Conservation (phyloP, 1,140 invertebrate species). For the Ceratina japonica region DNA sequence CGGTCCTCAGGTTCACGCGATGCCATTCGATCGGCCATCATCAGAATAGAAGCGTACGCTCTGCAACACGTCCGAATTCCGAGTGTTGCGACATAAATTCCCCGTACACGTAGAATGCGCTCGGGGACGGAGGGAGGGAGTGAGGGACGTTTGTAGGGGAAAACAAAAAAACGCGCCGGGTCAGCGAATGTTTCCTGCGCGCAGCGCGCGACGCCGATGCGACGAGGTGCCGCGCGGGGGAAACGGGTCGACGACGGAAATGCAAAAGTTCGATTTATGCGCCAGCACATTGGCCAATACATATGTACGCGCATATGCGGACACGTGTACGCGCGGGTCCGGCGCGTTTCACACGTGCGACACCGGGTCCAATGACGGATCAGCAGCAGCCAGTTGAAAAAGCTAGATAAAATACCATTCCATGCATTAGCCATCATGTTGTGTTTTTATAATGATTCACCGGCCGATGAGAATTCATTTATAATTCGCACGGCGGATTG, state of each 20-base stretch:
- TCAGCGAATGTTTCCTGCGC: constrained; percentile 61
- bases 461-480: no score
- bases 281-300: constrained; percentile 48
- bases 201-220: constrained; percentile 51
- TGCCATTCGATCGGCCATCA: constrained; percentile 41
- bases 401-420: no score
- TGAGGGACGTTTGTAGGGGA: no score
- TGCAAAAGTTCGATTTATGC: constrained; percentile 78
- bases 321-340: neutral
- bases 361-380: neutral
- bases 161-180: constrained; percentile 22
- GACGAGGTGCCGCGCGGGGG: constrained; percentile 44
- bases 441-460: no score
- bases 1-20: constrained; percentile 16
- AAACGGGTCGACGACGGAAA: constrained; percentile 71
- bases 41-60: constrained; percentile 32
- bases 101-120: constrained; percentile 15
- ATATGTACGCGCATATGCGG: constrained; percentile 5
- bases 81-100: constrained; percentile 53
- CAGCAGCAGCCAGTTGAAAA: neutral
- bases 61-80: constrained; percentile 41
- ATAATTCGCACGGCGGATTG: no score
- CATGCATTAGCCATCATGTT: no score
- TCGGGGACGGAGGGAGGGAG: neutral
- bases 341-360: neutral